Base-by-base conservation (phyloP, 2,888 invertebrate species). In the Agrotis exclamationis region DNA sequence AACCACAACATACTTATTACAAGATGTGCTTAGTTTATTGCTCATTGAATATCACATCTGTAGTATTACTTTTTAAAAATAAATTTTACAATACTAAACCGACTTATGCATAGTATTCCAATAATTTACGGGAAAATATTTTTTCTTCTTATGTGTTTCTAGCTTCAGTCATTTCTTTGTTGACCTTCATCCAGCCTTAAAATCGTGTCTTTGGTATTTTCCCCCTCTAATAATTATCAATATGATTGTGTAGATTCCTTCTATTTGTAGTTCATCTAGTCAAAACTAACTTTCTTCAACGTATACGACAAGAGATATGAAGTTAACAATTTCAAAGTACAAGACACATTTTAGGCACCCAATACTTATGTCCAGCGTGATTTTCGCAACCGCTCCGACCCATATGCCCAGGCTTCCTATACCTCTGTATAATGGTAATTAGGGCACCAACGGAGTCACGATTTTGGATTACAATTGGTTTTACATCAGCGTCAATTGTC, bases 351-450 rank as follows among this genome's bases (percentile, higher is more conserved):
- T 80, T 74, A 81, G 62, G 33, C 28, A 33, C 51, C 70, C 80
- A 73, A 73, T 68, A 68, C 80, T 62, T 68, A 24, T 56, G 80
- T 80, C 80, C 80, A 80, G 79, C 62, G 69, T 59, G 63, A 73
- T 75, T 86, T 86, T 87, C 83, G 82, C 84, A 87, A 87, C 70
- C 47, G 51, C 66, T 84, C 82, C 85, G 88, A 82, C 89, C 89
- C 80, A 87, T 89, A 88, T 89, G 74, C 74, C 76, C 58, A 79
- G 48, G 85, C 86, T 90, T 90, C 90, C 89, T 89, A 84, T 83
- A 84, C 73, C 73, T 76, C 70, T 13, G 68, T 75, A 78, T 79
- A 86, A 87, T 82, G 85, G 90, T 89, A 91, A 91, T 91, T 90
- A 89, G 89, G 87, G 80, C 84, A 82, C 74, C 69, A 24, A 62